Conservation (phyloP, 2,113 vertebrate genomes). For the Eublepharis macularius region DNA sequence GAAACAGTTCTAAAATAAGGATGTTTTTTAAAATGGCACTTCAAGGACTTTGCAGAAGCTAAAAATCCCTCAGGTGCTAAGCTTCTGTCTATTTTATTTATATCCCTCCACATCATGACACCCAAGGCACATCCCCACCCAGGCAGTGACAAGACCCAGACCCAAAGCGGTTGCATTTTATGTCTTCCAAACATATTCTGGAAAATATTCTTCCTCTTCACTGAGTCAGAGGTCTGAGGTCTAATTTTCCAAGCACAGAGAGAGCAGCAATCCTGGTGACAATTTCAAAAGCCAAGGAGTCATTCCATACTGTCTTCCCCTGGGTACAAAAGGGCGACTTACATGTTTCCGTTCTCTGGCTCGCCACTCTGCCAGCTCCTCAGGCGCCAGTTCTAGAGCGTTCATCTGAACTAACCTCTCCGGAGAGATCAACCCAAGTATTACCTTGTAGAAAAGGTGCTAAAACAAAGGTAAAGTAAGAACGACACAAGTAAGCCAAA, state of each 20-base stretch:
- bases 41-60: not conserved
- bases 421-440: slow-evolving; percentile 56
- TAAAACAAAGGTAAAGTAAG: slow-evolving; percentile 19
- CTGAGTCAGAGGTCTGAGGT: too few relatives aligned
- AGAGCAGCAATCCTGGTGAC: not conserved
- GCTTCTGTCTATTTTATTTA: too few relatives aligned
- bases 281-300: not conserved
- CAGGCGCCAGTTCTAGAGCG: slow-evolving; percentile 62
- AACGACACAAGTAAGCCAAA: not conserved
- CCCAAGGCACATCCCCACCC: too few relatives aligned
- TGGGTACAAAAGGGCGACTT: not conserved
- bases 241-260: not conserved
- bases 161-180: too few relatives aligned
- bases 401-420: slow-evolving; percentile 65
- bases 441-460: slow-evolving; percentile 66
- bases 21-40: not conserved
- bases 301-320: not conserved
- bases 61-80: not conserved
- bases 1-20: not conserved
- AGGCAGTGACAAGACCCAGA: too few relatives aligned
- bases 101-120: too few relatives aligned
- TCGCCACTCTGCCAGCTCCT: slow-evolving; percentile 69
- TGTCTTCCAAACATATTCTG: too few relatives aligned
- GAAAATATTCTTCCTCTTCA: not conserved
- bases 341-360: slow-evolving; percentile 64